Percentiles rank a stretch among this genome's conserved stretches.
Conservation (phyloP, 2,888 invertebrate species). For the Xestia sexstrigata region DNA sequence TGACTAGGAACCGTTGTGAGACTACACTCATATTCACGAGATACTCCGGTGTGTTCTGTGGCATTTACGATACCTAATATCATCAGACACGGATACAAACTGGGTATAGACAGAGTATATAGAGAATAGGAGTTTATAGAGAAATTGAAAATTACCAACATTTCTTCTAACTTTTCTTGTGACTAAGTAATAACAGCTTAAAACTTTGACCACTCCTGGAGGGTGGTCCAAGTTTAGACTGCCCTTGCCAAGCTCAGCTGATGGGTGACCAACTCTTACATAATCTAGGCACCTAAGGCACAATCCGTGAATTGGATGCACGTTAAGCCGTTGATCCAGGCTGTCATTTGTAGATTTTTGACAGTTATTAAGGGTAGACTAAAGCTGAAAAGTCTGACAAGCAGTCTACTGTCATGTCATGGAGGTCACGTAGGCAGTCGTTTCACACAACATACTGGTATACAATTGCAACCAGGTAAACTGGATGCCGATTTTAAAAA, state of each 20-base stretch:
- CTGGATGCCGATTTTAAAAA: background rate
- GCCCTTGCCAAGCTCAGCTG: background rate
- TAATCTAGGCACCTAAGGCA: background rate
- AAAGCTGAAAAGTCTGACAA: background rate
- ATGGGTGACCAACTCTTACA: background rate
- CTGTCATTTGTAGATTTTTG: background rate
- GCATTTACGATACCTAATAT: background rate
- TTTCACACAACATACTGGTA: background rate
- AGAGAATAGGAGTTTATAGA: too few relatives aligned
- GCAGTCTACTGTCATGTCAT: background rate
- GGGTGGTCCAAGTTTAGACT: too few relatives aligned
- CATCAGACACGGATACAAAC: background rate
- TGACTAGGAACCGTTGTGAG: conserved; percentile 6
- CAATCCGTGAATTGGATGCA: background rate
- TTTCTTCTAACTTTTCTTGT: background rate
- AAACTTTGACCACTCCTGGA: too few relatives aligned
- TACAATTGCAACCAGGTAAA: background rate
- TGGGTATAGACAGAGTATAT: background rate
- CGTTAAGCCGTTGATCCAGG: background rate
- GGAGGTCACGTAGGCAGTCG: background rate
- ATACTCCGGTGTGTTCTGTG: background rate
- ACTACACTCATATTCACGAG: background rate
- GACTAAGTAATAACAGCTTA: background rate
- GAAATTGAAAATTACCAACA: background rate
- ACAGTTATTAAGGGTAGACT: background rate